These are phyloP conservation scores for Chelonoidis abingdonii DNA, from an alignment of 2,113 vertebrate genomes.

Conservation along the genomic window DNA sequence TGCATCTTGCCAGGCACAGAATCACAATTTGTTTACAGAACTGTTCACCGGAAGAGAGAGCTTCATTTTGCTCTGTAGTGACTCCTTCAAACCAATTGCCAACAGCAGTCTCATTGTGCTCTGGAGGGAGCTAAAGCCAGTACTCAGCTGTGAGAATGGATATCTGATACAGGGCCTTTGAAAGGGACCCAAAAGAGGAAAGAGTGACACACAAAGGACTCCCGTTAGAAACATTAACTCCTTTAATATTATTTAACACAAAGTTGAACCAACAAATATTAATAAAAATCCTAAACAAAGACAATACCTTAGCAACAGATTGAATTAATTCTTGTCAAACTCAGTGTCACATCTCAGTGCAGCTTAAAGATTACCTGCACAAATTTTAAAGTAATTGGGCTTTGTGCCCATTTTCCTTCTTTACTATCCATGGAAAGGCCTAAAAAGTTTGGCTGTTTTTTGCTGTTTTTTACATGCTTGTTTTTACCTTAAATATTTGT, in stretches of 20 bases:
- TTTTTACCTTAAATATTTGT: not conserved
- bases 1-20: constrained; percentile 50
- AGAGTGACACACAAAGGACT: not conserved
- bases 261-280: not conserved
- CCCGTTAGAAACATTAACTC: not conserved
- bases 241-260: not conserved
- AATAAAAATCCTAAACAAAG: not conserved
- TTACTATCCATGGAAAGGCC: not conserved
- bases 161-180: not conserved
- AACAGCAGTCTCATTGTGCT: constrained; percentile 45
- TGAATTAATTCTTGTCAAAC: not conserved
- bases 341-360: constrained; percentile 33
- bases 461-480: not conserved
- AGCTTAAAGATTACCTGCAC: constrained; percentile 35
- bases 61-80: constrained; percentile 34
- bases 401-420: not conserved
- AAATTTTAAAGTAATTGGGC: constrained; percentile 39
- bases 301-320: constrained; percentile 5
- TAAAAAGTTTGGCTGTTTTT: not conserved
- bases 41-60: not conserved
- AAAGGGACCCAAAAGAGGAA: not conserved
- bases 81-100: constrained; percentile 53
- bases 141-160: not conserved
- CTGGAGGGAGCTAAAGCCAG: not conserved
- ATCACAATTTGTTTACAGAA: constrained; percentile 43